Evolutionary conservation across 2,113 vertebrate genomes (phyloP).

Genomic region (Macheiramphus alcinus): DNA sequence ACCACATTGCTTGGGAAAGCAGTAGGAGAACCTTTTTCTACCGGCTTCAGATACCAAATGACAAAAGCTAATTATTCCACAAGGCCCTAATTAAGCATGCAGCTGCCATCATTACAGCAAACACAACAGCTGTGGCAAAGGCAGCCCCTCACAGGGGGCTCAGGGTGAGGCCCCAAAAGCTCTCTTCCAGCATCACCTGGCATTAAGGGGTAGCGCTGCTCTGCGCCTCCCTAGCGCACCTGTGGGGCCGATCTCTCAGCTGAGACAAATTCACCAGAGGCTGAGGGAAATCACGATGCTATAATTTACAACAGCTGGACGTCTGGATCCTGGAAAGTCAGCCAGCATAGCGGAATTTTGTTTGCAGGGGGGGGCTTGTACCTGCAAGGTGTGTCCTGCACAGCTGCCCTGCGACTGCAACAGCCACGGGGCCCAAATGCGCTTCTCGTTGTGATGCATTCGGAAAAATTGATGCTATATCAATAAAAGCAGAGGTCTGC

Average conservation of each 20-base stretch:
- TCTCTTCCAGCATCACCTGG: rapidly evolving
- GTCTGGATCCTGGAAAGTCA: neutral
- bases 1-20: rapidly evolving
- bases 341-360: rapidly evolving
- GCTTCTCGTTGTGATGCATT: neutral
- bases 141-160: neutral
- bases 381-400: neutral
- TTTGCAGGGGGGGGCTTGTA: too few relatives aligned
- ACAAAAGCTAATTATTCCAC: rapidly evolving
- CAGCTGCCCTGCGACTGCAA: neutral
- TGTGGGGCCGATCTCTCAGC: rapidly evolving
- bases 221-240: too few relatives aligned
- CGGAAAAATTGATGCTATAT: rapidly evolving
- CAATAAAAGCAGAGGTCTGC: neutral
- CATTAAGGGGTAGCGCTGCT: rapidly evolving
- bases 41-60: rapidly evolving
- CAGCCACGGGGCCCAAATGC: rapidly evolving
- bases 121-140: neutral
- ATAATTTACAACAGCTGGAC: neutral
- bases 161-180: neutral
- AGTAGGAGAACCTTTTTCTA: rapidly evolving
- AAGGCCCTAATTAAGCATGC: neutral
- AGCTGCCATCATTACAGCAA: neutral
- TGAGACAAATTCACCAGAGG: too few relatives aligned
- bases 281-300: too few relatives aligned